Evolutionary conservation across 2,113 vertebrate species (phyloP), one percentile per base, ranked within the genome.

Genomic region (Psittacula cyanocephala): DNA sequence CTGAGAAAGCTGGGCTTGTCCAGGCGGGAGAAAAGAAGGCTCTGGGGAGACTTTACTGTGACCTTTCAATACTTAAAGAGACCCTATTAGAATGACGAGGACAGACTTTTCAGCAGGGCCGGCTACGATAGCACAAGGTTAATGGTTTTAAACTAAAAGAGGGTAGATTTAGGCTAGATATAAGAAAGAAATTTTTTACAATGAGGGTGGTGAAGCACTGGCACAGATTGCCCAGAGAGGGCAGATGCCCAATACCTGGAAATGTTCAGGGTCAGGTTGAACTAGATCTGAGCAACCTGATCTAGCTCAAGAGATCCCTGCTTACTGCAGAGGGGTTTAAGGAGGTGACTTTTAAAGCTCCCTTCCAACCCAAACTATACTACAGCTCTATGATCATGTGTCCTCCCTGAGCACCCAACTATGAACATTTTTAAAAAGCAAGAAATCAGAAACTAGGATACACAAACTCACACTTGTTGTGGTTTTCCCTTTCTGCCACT

Each of bases 321-420:
- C 17, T 28, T n/a, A 43, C 0, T n/a, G 68, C 31, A 75, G 9
- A 8, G 35, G 8, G 17, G 11, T 59, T 50, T 55, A n/a, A 37
- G 20, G 44, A 35, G 55, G 69, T 19, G 20, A 10, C 12, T 13
- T 89, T 50, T 41, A 33, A 64, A 81, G 52, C 13, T 57, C 24
- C 27, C 29, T 52, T 52, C 17, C 69, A 64, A 17, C 11, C 4
- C 37, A 89, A 79, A 68, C 46, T 24, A 33, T 18, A 12, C 80
- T 20, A 4, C 15, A 27, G 43, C 22, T 41, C 20, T 24, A 1
- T 5, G 16, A 13, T n/a, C 35, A 43, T 0, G 5, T 28, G 59
- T 77, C 46, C 31, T 81, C 37, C 47, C 23, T 2, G 3, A 67
- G 11, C 8, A 91, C 3, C 8, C 47, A 71, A 46, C 25, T 9